Base-by-base conservation (phyloP, 64 coral and sea anemone species). In the Hydrozoanthus tunicans region DNA sequence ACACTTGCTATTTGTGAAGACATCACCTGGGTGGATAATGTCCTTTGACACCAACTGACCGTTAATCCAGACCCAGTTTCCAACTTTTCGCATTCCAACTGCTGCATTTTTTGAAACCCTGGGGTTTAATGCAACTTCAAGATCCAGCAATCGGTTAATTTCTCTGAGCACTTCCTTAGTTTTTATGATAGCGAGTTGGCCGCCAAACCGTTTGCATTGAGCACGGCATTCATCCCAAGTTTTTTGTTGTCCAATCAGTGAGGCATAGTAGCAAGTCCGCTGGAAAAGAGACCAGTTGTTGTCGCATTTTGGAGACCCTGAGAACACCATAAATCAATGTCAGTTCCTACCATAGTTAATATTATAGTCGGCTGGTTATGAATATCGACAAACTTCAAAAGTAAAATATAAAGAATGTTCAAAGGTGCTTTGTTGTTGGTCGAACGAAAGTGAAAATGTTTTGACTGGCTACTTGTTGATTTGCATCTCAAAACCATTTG, bases 41-140 rank as follows among this genome's bases (percentile, higher is more conserved):
- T 86, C 53, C n/a, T 56, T 1, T 26, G 83, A 86, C 9, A 86
- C 83, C 6, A 24, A 56, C 20, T 71, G 65, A 11, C 83, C 65
- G 67, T 86, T 86, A 7, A 73, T 13, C 83, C 83, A 86, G 11
- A 73, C 65, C 83, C 66, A 86, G 8, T 86, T 6, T 7, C 83
- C 83, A 5, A 86, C 83, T 86, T 86, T 72, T 67, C 56, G 70
- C 83, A 86, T 86, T 57, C 67, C 83, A 8, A 86, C 66, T 5
- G 83, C 67, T 25, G 83, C 83, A 26, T 58, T 53, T 7, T 57
- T 86, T 11, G 57, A 7, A 9, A 12, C 83, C 67, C 64, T 17
- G 12, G 83, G 52, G 6, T 86, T 3, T 8, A 67, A 52, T 56
- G 66, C 83, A 17, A 86, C 51, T 65, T 73, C 8, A 56, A 7